Percentiles rank a stretch among this genome's conserved stretches.
Conservation (phyloP, 2,888 invertebrate genomes). For the Volucella zonaria region DNA sequence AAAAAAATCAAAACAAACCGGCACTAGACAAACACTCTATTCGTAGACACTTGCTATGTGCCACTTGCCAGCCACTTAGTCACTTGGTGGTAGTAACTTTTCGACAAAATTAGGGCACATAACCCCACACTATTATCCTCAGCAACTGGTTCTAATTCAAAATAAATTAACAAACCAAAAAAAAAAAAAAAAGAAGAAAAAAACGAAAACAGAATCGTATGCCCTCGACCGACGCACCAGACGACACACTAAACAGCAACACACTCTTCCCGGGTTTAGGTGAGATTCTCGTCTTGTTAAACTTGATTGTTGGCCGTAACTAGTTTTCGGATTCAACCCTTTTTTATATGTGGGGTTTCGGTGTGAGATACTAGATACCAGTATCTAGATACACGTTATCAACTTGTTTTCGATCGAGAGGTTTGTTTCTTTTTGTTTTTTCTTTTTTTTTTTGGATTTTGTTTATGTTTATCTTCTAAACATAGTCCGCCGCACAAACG, state of each 20-base stretch:
- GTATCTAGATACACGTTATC: slow-evolving; percentile 53
- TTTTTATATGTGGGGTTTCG: slow-evolving; percentile 46
- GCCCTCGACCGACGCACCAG: slow-evolving; percentile 55
- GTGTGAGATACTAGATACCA: slow-evolving; percentile 24
- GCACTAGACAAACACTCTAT: slow-evolving; percentile 22
- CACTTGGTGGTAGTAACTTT: slow-evolving; percentile 12
- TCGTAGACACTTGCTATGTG: too few species aligned
- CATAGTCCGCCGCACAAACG: slow-evolving; percentile 45
- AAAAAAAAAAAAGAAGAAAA: too few species aligned
- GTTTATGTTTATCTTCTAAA: slow-evolving; percentile 73
- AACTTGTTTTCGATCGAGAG: slow-evolving; percentile 68
- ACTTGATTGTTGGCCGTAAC: slow-evolving; percentile 73
- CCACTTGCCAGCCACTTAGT: too few species aligned
- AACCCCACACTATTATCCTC: slow-evolving; percentile 33
- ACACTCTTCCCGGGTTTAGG: slow-evolving; percentile 66
- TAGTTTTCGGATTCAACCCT: slow-evolving; percentile 72
- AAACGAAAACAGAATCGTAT: background rate
- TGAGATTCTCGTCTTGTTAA: slow-evolving; percentile 69
- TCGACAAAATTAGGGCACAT: slow-evolving; percentile 65
- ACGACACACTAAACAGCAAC: slow-evolving; percentile 49
- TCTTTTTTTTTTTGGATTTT: slow-evolving; percentile 46
- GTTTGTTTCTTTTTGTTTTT: slow-evolving; percentile 15
- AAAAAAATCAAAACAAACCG: slow-evolving; percentile 52
- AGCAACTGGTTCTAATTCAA: slow-evolving; percentile 71
- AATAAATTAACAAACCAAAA: background rate